Evolutionary conservation across 2,888 invertebrate genomes (phyloP), one percentile per base, ranked within the genome.

Genomic region (Selenia dentaria): DNA sequence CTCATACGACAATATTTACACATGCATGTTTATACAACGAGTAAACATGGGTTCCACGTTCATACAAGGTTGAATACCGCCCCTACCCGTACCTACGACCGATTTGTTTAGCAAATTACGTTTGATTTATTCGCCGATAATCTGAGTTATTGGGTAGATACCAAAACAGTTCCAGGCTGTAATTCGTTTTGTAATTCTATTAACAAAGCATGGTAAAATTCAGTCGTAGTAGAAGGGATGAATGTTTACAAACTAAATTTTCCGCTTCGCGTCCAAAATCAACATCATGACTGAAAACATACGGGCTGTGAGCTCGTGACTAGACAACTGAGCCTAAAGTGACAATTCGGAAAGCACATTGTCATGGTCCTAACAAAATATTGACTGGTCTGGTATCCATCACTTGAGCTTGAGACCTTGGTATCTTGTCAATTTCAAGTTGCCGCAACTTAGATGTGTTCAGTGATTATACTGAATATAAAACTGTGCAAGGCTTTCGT

Each of bases 401-500:
- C 22, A 13, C 31, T 24, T 20, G 16, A 42, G 3, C 3, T 28
- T 11, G 13, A 18, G 18, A 18, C 11, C 6, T 16, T 24, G 10
- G 14, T 11, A 18, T 36, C 16, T 8, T 6, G 18, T 14, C 27
- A n/a, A 3, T 20, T 31, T 14, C 13, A 22, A 16, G 16, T 9
- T 39, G 26, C 51, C 37, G 41, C 28, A 54, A 45, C 48, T 55
- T 59, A 63, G 68, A 67, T 59, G 59, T 61, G 50, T 55, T 58
- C 29, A 47, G 57, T 58, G 63, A 66, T 67, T 51, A 59, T 54
- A 37, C 45, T 53, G 51, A 55, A 54, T 52, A 59, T 59, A 51
- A 46, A 48, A 49, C 43, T 55, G 43, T 48, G 60, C 54, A 64
- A 57, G 44, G 45, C 57, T 67, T 70, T 70, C 68, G 62, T 59